phyloP scores from a whole-genome alignment of 2,113 vertebrate genomes.

The Natator depressus region DNA sequence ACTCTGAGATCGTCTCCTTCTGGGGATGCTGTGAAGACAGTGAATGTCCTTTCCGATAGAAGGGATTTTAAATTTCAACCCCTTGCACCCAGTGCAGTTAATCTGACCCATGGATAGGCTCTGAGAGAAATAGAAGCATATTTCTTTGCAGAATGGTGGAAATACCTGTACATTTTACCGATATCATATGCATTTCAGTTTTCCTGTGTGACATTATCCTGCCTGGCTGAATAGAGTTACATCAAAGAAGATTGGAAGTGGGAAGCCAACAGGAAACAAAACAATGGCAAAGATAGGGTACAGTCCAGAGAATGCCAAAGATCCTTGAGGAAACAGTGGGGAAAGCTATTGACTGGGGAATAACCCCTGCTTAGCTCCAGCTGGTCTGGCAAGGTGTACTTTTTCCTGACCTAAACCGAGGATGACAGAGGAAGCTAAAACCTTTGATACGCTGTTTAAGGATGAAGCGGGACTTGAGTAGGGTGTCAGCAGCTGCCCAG shows the following conservation, averaged over 20 bases:
- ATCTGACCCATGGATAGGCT: neutral
- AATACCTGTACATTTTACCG: neutral
- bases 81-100: neutral
- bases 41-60: neutral
- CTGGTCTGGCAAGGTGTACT: neutral
- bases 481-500: neutral
- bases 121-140: neutral
- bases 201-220: neutral
- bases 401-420: neutral
- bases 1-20: neutral
- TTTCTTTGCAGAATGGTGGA: neutral
- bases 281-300: neutral
- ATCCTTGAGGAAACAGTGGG: neutral
- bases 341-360: neutral
- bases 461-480: neutral
- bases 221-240: neutral
- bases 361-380: neutral
- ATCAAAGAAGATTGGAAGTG: neutral
- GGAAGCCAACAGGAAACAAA: neutral
- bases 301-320: neutral
- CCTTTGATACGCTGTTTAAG: neutral
- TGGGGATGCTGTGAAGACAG: neutral
- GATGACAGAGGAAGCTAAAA: neutral
- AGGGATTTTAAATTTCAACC: neutral
- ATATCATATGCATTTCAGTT: neutral